Percentiles rank a stretch among this genome's conserved stretches.
phyloP scores from a whole-genome alignment of 2,797 vertebrate species.

The Sternarchorhynchus goeldii region DNA sequence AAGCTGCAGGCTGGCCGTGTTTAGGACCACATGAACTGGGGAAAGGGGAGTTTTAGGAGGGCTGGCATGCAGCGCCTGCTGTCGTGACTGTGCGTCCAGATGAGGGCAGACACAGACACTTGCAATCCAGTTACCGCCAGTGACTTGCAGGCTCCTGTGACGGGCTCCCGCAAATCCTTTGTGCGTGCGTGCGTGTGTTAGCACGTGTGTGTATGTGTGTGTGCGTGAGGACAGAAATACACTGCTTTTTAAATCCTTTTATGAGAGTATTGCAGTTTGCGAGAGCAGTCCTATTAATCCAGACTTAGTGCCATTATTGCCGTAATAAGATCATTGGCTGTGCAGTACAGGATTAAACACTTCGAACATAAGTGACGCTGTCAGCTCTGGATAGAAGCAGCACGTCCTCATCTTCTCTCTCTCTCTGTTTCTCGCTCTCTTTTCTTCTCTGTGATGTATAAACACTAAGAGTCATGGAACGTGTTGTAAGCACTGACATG shows the following conservation, averaged over 20 bases:
- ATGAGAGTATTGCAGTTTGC: conserved; percentile 82
- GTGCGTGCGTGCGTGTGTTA: conserved; percentile 42
- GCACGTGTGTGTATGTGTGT: background rate
- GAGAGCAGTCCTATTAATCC: conserved; percentile 80
- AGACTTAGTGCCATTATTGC: conserved; percentile 83
- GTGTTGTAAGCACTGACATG: conserved; percentile 60
- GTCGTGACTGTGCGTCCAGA: background rate
- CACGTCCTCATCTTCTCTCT: conserved; percentile 47
- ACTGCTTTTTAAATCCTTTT: conserved; percentile 77
- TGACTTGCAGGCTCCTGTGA: conserved; percentile 15
- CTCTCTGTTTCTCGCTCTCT: conserved; percentile 3
- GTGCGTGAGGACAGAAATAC: conserved; percentile 69
- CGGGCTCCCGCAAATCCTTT: conserved; percentile 60
- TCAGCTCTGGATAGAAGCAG: conserved; percentile 74
- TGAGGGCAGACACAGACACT: background rate
- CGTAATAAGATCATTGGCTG: conserved; percentile 84
- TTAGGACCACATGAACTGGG: background rate
- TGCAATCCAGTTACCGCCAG: background rate
- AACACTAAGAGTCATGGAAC: conserved; percentile 69
- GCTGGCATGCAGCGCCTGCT: background rate
- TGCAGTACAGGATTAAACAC: conserved; percentile 83
- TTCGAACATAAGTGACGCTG: conserved; percentile 81
- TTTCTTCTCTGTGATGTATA: conserved; percentile 62
- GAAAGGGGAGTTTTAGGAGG: background rate
- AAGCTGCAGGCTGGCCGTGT: background rate